These are phyloP conservation scores for Pelmatolapia mariae DNA, from an alignment of 2,113 vertebrate species.

Conservation along the genomic window DNA sequence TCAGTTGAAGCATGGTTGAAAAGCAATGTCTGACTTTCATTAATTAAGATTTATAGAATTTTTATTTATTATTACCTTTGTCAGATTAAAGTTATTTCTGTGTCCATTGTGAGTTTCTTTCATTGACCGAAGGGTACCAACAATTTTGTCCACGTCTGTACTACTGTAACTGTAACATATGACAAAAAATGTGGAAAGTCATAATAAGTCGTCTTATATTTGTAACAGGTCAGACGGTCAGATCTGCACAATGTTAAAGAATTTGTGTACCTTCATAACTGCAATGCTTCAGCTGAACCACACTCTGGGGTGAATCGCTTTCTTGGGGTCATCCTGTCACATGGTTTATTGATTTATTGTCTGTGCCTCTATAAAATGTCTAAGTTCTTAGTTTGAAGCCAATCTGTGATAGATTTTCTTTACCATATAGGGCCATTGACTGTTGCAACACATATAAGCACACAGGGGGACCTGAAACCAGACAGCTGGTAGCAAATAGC, in stretches of 20 bases:
- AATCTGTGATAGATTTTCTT: background rate
- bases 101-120: background rate
- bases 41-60: background rate
- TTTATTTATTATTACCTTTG: background rate
- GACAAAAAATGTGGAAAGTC: background rate
- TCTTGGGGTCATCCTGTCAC: background rate
- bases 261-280: background rate
- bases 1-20: background rate
- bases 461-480: background rate
- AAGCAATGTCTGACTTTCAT: background rate
- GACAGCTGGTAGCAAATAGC: background rate
- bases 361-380: background rate
- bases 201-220: background rate
- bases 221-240: background rate
- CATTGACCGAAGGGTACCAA: accelerated
- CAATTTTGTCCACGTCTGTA: background rate
- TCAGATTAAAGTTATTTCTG: background rate
- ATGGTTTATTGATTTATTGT: background rate
- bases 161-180: background rate
- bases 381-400: background rate
- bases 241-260: background rate
- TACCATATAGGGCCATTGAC: background rate
- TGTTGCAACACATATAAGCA: background rate
- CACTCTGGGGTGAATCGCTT: background rate
- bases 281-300: background rate